These are phyloP conservation scores for Lissocephala sabroskyi DNA, from an alignment of 2,888 invertebrate genomes.

Conservation along the genomic window DNA sequence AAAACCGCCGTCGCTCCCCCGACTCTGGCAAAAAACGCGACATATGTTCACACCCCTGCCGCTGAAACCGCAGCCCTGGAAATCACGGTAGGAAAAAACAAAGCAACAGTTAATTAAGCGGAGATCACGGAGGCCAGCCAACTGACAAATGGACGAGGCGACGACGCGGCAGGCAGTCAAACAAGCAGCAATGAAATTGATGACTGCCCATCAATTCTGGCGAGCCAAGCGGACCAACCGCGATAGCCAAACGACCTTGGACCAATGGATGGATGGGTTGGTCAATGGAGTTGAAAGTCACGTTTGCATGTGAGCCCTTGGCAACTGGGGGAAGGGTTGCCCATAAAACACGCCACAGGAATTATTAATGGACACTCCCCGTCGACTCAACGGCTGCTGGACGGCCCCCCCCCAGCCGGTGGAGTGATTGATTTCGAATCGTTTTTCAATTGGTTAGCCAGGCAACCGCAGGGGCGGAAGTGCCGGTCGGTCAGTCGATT, in stretches of 20 bases:
- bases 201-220: constrained; percentile 58
- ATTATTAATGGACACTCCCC: constrained; percentile 61
- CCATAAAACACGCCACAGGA: constrained; percentile 60
- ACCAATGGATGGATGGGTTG: constrained; percentile 7
- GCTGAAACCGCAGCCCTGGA: neutral
- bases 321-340: constrained; percentile 35
- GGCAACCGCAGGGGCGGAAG: constrained; percentile 5
- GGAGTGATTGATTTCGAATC: constrained; percentile 60
- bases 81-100: neutral
- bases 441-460: constrained; percentile 58
- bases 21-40: too few relatives aligned
- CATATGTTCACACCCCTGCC: constrained; percentile 3
- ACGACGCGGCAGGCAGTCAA: constrained; percentile 22
- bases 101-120: constrained; percentile 26
- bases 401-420: neutral
- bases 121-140: constrained; percentile 3
- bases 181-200: constrained; percentile 55
- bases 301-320: constrained; percentile 51
- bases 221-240: constrained; percentile 20
- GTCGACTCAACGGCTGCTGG: constrained; percentile 28
- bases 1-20: too few relatives aligned
- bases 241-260: constrained; percentile 1
- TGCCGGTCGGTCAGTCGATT: constrained; percentile 12
- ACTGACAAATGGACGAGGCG: constrained; percentile 42
- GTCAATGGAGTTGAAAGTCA: constrained; percentile 54